Evolutionary conservation across 2,888 invertebrate genomes (phyloP).

Genomic region (Parnassius glacialis): DNA sequence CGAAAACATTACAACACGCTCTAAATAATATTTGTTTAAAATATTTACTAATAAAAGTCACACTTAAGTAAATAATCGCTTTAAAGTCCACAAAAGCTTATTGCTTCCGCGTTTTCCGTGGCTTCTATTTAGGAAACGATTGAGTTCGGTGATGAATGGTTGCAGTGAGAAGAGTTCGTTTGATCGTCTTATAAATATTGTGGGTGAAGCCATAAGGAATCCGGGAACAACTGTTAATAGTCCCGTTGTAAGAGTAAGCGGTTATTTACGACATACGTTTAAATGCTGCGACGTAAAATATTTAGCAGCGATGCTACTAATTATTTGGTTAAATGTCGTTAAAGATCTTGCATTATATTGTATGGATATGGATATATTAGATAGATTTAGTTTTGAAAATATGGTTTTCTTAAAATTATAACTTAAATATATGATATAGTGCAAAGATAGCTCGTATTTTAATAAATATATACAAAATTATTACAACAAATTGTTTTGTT

Average conservation of each 20-base stretch:
- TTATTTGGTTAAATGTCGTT: slow-evolving; percentile 26
- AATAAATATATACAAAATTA: too few relatives aligned
- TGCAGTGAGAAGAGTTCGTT: slow-evolving; percentile 51
- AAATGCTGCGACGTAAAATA: slow-evolving; percentile 28
- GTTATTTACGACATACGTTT: slow-evolving; percentile 30
- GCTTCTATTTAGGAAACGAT: slow-evolving; percentile 57
- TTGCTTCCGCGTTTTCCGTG: slow-evolving; percentile 60
- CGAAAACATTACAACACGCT: too few relatives aligned
- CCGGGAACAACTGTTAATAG: slow-evolving; percentile 54
- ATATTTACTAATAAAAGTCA: too few relatives aligned
- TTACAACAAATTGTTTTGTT: too few relatives aligned
- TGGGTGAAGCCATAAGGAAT: slow-evolving; percentile 51
- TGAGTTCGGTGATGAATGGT: slow-evolving; percentile 64
- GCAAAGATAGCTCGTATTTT: too few relatives aligned
- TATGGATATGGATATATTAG: neutral
- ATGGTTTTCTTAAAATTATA: too few relatives aligned
- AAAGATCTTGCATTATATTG: slow-evolving; percentile 9
- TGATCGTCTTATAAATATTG: slow-evolving; percentile 73
- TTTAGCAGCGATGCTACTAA: slow-evolving; percentile 27
- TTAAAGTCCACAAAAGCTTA: slow-evolving; percentile 4
- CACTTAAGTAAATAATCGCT: slow-evolving; percentile 1
- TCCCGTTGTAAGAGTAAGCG: slow-evolving; percentile 44
- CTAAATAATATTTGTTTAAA: too few relatives aligned
- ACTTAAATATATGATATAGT: too few relatives aligned
- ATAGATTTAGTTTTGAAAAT: too few relatives aligned